Conservation (phyloP, 2,888 invertebrate species). For the Entomobrya multifasciata region DNA sequence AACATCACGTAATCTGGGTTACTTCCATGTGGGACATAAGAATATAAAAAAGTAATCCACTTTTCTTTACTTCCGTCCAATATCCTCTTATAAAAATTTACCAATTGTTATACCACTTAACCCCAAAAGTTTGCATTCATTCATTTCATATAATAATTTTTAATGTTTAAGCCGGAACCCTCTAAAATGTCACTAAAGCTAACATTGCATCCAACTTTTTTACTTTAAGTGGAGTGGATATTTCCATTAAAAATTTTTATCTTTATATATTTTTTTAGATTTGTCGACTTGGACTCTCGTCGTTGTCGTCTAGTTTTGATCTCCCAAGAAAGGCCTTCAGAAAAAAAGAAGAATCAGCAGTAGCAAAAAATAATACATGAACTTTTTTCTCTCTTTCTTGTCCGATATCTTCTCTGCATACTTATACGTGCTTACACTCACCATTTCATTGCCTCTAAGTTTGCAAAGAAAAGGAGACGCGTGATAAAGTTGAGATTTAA, state of each 20-base stretch:
- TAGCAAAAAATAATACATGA: too few species aligned
- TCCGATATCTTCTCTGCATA: constrained; percentile 40
- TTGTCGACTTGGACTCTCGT: too few species aligned
- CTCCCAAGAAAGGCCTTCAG: constrained; percentile 32
- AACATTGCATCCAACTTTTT: background rate
- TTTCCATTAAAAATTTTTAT: too few species aligned
- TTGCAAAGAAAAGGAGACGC: background rate
- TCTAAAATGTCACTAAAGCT: background rate
- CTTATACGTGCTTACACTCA: background rate
- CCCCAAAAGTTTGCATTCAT: background rate
- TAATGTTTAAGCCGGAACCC: background rate
- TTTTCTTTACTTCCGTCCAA: background rate
- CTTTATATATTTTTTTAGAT: too few species aligned
- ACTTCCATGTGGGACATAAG: constrained; percentile 40
- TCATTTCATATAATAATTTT: background rate
- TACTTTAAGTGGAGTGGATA: too few species aligned
- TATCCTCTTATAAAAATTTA: background rate
- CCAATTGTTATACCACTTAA: too few species aligned
- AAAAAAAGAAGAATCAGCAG: background rate
- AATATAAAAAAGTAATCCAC: constrained; percentile 17
- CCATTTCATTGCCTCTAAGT: too few species aligned
- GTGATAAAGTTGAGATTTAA: constrained; percentile 43
- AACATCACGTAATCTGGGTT: constrained; percentile 68
- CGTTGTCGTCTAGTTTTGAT: too few species aligned
- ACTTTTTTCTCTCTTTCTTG: background rate